Base-by-base conservation (phyloP, 2,797 vertebrate species). In the Miopithecus talapoin region DNA sequence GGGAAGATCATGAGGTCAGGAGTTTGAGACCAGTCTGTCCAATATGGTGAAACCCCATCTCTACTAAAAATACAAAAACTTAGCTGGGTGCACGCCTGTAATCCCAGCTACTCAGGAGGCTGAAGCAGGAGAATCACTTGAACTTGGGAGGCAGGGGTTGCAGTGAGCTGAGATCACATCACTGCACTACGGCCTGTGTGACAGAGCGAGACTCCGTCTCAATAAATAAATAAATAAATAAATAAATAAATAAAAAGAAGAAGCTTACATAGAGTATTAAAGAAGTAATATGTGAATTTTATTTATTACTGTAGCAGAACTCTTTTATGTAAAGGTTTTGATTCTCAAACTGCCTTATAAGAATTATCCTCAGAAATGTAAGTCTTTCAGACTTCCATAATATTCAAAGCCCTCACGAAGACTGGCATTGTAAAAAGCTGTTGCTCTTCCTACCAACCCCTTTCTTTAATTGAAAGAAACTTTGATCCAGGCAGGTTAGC, bases 391-490 rank as follows among this genome's bases (percentile, higher is more conserved):
- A 26, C 43, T 93, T 76, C 39, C 57, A 36, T 95, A 79, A 59
- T 68, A 91, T 61, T 95, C 75, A 80, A 70, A 93, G 14, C 13
- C 46, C 7, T 92, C 70, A 53, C 70, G 50, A 94, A 89, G 12
- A 70, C 30, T 48, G 46, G 26, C 48, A 85, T 89, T 76, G 43
- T 76, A 79, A 96, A 86, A 89, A 22, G 64, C 36, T 70, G n/a
- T 39, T 61, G 12, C 14, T 95, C 14, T 88, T 80, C n/a, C 26
- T 36, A 50, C 36, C 5, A 79, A 61, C 4, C 0, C 2, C 16
- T 92, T 80, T 92, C 48, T 68, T 95, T 92, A 85, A n/a, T 72
- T 94, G 36, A 59, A 59, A 91, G 24, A 84, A 64, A 78, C 79
- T 92, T 78, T 90, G 30, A 81, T 43, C 41, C 24, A 95, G 36